These are phyloP conservation scores for Cervus canadensis DNA, from an alignment of 2,113 vertebrate genomes.

Conservation along the genomic window DNA sequence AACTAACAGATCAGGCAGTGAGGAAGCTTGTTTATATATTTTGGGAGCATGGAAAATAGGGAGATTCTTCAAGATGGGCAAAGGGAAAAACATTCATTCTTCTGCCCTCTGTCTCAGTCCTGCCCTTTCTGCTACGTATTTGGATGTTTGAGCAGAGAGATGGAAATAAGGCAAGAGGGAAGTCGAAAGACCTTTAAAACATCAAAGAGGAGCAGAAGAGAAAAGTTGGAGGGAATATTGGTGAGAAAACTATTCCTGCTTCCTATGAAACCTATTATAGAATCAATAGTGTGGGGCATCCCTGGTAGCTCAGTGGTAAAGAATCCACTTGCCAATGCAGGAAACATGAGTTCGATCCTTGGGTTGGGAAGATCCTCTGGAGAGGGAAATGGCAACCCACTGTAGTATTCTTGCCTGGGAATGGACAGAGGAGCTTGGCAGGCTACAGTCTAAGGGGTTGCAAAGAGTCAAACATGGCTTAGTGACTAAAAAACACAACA, in stretches of 20 bases:
- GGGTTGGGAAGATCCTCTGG: background rate
- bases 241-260: background rate
- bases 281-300: background rate
- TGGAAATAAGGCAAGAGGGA: background rate
- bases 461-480: background rate
- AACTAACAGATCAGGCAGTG: background rate
- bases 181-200: background rate
- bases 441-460: background rate
- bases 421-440: background rate
- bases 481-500: background rate
- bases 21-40: background rate
- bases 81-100: background rate
- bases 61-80: background rate
- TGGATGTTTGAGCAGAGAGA: background rate
- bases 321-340: background rate
- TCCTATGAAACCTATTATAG: too few relatives aligned
- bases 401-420: background rate
- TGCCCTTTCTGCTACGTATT: background rate
- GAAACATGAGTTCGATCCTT: background rate
- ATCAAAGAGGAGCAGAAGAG: background rate
- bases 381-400: background rate
- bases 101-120: background rate
- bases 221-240: background rate
- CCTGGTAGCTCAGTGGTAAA: background rate
- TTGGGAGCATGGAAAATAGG: background rate